Evolutionary conservation across 2,888 invertebrate genomes (phyloP).

Genomic region (Cephonodes hylas): DNA sequence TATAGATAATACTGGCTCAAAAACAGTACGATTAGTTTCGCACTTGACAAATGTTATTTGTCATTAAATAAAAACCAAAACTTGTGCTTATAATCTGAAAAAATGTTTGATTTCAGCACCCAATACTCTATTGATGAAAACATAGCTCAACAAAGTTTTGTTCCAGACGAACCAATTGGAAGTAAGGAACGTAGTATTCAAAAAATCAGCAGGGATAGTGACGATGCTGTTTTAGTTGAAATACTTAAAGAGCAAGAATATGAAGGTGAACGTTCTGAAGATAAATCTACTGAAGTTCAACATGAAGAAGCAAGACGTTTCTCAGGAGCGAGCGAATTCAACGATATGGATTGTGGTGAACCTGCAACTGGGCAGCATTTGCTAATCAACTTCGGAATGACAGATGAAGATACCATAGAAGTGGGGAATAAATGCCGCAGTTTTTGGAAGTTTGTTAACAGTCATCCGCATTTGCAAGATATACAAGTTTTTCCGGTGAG

Average conservation of each 20-base stretch:
- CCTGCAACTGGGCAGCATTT: slow-evolving; percentile 35
- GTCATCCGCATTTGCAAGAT: slow-evolving; percentile 13
- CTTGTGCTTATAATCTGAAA: not conserved
- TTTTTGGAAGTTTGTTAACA: slow-evolving; percentile 22
- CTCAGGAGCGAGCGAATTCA: slow-evolving; percentile 20
- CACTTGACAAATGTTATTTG: not conserved
- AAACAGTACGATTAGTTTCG: not conserved
- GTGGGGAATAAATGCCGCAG: slow-evolving; percentile 18
- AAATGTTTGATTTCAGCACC: not conserved
- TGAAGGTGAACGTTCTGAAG: not conserved
- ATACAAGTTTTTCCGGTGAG: slow-evolving; percentile 11
- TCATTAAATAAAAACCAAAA: not conserved
- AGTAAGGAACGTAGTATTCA: not conserved
- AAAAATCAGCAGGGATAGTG: not conserved
- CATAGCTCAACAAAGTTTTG: not conserved
- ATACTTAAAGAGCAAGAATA: not conserved
- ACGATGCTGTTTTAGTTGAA: not conserved
- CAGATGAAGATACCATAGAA: slow-evolving; percentile 19
- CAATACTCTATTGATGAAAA: not conserved
- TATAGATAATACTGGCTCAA: not conserved
- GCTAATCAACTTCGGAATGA: slow-evolving; percentile 38
- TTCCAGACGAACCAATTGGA: not conserved
- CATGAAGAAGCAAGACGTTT: not conserved
- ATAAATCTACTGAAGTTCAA: too few relatives aligned
- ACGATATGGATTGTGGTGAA: slow-evolving; percentile 36